phyloP scores from a whole-genome alignment of 2,888 invertebrate species.

The Habroteleia sp. region DNA sequence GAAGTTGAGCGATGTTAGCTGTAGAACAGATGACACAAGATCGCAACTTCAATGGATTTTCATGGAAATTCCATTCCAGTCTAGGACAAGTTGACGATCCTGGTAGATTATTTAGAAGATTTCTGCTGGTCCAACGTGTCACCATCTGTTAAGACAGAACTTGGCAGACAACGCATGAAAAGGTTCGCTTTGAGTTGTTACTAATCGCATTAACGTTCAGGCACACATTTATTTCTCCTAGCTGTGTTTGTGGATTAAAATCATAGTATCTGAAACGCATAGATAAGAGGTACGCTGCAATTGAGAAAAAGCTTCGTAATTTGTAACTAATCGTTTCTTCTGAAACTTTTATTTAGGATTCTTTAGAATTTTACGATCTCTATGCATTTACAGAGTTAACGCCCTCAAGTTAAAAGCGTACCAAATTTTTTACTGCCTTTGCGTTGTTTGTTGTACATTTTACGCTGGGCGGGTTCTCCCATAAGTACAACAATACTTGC shows the following conservation, averaged over 20 bases:
- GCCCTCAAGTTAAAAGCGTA: conserved; percentile 45
- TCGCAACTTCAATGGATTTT: conserved; percentile 40
- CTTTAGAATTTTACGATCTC: conserved; percentile 49
- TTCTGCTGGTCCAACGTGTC: conserved; percentile 24
- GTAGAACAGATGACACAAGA: conserved; percentile 45
- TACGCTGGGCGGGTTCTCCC: no score
- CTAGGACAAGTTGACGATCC: conserved; percentile 16
- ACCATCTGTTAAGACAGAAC: conserved; percentile 22
- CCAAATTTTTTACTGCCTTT: conserved; percentile 37
- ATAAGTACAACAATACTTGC: no score
- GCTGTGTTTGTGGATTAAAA: no score
- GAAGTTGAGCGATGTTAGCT: conserved; percentile 24
- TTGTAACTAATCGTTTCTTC: not conserved
- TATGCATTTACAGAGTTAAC: conserved; percentile 46
- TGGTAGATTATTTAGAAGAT: conserved; percentile 43
- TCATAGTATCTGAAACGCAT: no score
- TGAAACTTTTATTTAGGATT: conserved; percentile 6
- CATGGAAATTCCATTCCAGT: conserved; percentile 40
- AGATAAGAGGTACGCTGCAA: no score
- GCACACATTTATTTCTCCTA: no score
- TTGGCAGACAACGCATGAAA: conserved; percentile 21
- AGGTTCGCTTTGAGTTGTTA: not conserved
- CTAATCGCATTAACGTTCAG: no score
- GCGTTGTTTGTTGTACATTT: conserved; percentile 35
- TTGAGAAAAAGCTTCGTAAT: not conserved